These are phyloP conservation scores for Imbricaverruca yamaguchii DNA, from an alignment of 2,888 invertebrate species.

Conservation along the genomic window DNA sequence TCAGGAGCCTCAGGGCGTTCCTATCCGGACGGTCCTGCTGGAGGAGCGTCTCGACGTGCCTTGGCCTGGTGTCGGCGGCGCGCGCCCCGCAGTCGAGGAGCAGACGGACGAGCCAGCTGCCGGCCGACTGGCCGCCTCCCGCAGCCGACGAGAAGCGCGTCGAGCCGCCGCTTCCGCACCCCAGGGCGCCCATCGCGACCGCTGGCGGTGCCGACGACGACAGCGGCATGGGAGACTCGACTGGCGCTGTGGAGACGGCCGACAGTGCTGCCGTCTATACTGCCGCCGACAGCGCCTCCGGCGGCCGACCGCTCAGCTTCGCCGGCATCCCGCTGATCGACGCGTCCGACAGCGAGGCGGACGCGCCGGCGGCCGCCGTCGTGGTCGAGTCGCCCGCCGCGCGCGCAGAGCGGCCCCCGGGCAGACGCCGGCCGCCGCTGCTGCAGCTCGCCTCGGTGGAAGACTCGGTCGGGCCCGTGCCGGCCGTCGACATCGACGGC, in stretches of 20 bases:
- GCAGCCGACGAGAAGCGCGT: neutral
- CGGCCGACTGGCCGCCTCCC: too few relatives aligned
- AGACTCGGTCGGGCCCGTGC: neutral
- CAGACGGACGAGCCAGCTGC: neutral
- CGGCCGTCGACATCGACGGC: conserved; percentile 11
- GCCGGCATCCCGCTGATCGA: conserved; percentile 5
- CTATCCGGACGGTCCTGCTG: neutral
- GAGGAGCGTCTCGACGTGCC: neutral
- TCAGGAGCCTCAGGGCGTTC: neutral
- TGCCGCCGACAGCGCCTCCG: neutral
- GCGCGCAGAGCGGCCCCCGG: neutral
- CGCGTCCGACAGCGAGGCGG: neutral
- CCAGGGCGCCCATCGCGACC: neutral
- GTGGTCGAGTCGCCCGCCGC: neutral
- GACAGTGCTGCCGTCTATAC: neutral
- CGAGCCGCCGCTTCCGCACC: neutral
- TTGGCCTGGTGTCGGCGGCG: neutral
- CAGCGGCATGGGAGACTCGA: neutral
- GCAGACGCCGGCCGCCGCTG: neutral
- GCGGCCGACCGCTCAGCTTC: conserved; percentile 9
- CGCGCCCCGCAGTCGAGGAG: neutral
- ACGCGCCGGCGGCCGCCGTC: neutral
- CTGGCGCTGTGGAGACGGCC: neutral
- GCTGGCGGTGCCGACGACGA: neutral
- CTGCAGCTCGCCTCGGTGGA: neutral